Conservation (phyloP, 2,888 invertebrate species). For the Masnerella sp. region DNA sequence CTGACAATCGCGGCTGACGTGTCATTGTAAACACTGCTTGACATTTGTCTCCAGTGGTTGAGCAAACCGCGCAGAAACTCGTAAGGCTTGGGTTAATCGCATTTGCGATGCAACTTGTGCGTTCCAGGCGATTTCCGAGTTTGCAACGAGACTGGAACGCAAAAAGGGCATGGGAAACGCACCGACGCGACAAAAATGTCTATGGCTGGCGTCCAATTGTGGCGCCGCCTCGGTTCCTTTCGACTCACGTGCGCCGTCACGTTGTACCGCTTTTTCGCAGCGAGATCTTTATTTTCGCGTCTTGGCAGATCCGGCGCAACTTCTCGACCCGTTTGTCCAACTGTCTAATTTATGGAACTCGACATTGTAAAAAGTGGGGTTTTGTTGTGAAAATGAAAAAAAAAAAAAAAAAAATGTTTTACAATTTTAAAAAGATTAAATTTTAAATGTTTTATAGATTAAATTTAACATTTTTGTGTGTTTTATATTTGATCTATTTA, state of each 20-base stretch:
- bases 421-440: no score
- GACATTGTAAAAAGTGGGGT: no score
- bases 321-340: conserved; percentile 21
- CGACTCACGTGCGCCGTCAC: conserved; percentile 12
- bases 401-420: no score
- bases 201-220: conserved; percentile 43
- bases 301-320: conserved; percentile 34
- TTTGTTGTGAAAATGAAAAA: no score
- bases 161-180: no score
- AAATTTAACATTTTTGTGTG: no score
- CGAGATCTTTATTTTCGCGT: conserved; percentile 32
- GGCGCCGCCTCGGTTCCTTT: conserved; percentile 16
- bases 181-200: conserved; percentile 43
- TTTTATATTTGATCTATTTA: no score
- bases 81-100: conserved; percentile 19
- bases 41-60: conserved; percentile 22
- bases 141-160: no score
- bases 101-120: conserved; percentile 7
- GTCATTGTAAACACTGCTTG: conserved; percentile 17
- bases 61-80: neutral
- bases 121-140: no score
- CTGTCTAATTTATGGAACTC: conserved; percentile 21
- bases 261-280: conserved; percentile 6
- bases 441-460: no score
- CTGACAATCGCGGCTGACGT: neutral